Evolutionary conservation across 2,797 vertebrate genomes (phyloP).

Genomic region (Myioborus melanocephalus): DNA sequence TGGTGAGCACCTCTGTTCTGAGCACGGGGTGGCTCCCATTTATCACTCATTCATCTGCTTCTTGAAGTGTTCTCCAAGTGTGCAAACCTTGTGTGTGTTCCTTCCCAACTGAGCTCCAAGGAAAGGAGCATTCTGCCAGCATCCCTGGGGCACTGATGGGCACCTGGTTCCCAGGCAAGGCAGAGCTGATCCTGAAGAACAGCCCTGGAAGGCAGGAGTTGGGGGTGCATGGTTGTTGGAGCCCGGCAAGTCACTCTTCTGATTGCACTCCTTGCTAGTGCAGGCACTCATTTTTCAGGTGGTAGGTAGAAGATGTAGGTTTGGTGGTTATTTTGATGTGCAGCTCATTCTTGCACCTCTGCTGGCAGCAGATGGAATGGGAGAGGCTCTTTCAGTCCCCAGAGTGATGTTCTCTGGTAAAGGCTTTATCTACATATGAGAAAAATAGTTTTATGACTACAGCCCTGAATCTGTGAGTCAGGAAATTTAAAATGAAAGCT

Average conservation of each 20-base stretch:
- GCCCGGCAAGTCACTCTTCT: rapidly evolving
- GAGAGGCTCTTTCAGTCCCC: neutral
- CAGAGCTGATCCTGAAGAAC: neutral
- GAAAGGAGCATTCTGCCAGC: neutral
- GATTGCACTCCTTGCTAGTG: neutral
- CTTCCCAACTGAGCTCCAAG: neutral
- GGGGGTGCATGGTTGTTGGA: neutral
- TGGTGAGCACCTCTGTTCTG: neutral
- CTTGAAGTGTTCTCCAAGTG: neutral
- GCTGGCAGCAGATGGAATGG: neutral
- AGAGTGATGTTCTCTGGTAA: neutral
- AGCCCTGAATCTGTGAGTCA: neutral
- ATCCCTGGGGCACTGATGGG: neutral
- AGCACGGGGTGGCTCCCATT: neutral
- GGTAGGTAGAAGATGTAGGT: neutral
- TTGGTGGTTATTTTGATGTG: neutral
- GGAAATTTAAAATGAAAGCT: neutral
- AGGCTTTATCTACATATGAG: neutral
- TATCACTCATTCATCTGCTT: rapidly evolving
- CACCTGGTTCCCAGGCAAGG: rapidly evolving
- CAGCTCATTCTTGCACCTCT: rapidly evolving
- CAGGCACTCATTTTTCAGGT: neutral
- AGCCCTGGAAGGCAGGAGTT: neutral
- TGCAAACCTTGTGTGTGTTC: neutral
- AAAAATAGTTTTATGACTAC: neutral